These are phyloP conservation scores for Heliconius charithonia DNA, from an alignment of 2,888 invertebrate genomes.

Conservation along the genomic window DNA sequence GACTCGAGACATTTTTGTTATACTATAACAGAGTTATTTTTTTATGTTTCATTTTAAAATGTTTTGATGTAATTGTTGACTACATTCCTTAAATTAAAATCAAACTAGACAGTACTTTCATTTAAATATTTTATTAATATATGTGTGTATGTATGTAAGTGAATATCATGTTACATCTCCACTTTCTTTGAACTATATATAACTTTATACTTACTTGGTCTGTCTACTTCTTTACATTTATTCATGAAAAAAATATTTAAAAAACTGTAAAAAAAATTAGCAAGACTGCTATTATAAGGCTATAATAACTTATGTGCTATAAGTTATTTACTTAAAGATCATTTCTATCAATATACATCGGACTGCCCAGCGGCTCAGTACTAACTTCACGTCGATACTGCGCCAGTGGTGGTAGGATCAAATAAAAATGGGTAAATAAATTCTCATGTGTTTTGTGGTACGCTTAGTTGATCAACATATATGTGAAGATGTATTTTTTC, in stretches of 20 bases:
- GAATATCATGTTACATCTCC: background rate
- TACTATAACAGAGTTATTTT: background rate
- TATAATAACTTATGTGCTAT: background rate
- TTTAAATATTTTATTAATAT: background rate
- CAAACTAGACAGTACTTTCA: background rate
- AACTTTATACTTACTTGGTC: background rate
- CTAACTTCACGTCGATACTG: background rate
- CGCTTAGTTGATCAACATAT: background rate
- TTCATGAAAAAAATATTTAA: background rate
- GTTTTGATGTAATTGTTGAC: conserved; percentile 6
- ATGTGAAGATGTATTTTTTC: background rate
- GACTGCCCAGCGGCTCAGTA: background rate
- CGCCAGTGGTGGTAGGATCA: background rate
- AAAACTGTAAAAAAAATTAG: background rate
- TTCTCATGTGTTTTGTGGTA: background rate
- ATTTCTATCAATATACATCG: background rate
- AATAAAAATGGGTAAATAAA: background rate
- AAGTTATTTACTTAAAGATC: conserved; percentile 3
- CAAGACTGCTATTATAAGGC: conserved; percentile 5
- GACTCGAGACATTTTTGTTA: background rate
- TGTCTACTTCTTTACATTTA: conserved; percentile 3
- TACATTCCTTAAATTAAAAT: conserved; percentile 8
- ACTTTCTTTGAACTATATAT: background rate
- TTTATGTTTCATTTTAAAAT: background rate
- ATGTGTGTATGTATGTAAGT: background rate